Evolutionary conservation across 2,888 invertebrate species (phyloP).

Genomic region (Brachyptera risi): DNA sequence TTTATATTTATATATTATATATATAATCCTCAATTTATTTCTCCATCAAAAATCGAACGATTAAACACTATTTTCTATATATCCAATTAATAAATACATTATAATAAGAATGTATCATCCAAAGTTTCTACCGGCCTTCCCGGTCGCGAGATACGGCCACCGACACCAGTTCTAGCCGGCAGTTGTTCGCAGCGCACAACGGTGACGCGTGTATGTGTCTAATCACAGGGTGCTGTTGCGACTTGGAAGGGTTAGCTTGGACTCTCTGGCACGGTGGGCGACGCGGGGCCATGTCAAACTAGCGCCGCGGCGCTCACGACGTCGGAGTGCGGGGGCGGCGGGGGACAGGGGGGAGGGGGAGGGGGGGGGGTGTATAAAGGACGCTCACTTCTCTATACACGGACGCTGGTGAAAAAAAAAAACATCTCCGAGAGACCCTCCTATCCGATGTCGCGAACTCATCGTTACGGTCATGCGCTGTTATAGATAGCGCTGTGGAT

Average conservation of each 20-base stretch:
- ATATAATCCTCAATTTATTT: no score
- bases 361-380: neutral
- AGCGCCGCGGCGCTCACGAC: slow-evolving; percentile 14
- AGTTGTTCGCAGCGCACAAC: neutral
- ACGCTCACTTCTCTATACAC: no score
- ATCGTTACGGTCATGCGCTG: slow-evolving; percentile 5
- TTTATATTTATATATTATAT: no score
- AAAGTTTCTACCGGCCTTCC: no score
- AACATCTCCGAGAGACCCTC: slow-evolving; percentile 17
- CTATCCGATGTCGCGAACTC: slow-evolving; percentile 17
- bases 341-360: neutral
- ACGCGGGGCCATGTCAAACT: slow-evolving; percentile 9
- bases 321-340: neutral
- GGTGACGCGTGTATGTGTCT: neutral
- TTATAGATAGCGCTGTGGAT: slow-evolving; percentile 15
- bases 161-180: no score
- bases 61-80: no score
- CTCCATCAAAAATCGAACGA: no score
- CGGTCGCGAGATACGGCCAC: no score
- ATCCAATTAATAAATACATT: no score
- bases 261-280: neutral
- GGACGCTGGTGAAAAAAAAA: slow-evolving; percentile 12
- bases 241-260: slow-evolving; percentile 15
- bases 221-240: neutral
- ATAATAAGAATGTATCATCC: no score